These are phyloP conservation scores for Anthoscopus minutus DNA, from an alignment of 2,113 vertebrate species.

Conservation along the genomic window DNA sequence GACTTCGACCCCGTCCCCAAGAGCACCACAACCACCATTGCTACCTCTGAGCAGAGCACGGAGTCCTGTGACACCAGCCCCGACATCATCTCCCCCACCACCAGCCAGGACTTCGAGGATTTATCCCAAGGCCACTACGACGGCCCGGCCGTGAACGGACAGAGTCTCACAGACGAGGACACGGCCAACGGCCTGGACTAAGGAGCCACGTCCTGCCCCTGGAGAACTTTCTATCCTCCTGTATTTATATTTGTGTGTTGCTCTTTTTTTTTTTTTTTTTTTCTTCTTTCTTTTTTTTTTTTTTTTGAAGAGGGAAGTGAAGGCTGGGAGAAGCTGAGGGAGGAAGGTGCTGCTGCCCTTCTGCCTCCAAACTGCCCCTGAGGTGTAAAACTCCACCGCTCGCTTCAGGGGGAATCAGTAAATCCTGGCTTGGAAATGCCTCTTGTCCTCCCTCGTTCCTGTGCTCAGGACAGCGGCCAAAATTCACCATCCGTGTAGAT, in stretches of 20 bases:
- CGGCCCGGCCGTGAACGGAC: constrained; percentile 76
- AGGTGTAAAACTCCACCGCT: neutral
- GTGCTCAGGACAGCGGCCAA: rapidly evolving
- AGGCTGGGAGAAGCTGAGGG: neutral
- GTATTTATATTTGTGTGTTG: neutral
- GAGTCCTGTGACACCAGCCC: constrained; percentile 94
- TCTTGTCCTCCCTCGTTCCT: neutral
- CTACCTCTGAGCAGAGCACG: constrained; percentile 90
- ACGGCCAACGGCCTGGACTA: neutral
- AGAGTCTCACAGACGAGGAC: constrained; percentile 67
- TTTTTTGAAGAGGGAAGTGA: neutral
- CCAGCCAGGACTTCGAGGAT: constrained; percentile 91
- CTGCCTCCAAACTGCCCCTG: neutral
- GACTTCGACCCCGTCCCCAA: constrained; percentile 83
- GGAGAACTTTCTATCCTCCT: neutral
- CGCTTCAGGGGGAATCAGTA: neutral
- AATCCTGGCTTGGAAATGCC: neutral
- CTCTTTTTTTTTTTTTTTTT: neutral
- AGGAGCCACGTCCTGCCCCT: rapidly evolving
- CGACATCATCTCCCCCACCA: constrained; percentile 83
- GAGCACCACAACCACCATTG: constrained; percentile 79
- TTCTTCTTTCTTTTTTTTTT: no score
- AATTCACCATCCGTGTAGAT: rapidly evolving
- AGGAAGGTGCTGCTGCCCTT: neutral
- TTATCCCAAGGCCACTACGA: constrained; percentile 78